phyloP scores from a whole-genome alignment of 2,113 vertebrate species.

The Madoqua kirkii region DNA sequence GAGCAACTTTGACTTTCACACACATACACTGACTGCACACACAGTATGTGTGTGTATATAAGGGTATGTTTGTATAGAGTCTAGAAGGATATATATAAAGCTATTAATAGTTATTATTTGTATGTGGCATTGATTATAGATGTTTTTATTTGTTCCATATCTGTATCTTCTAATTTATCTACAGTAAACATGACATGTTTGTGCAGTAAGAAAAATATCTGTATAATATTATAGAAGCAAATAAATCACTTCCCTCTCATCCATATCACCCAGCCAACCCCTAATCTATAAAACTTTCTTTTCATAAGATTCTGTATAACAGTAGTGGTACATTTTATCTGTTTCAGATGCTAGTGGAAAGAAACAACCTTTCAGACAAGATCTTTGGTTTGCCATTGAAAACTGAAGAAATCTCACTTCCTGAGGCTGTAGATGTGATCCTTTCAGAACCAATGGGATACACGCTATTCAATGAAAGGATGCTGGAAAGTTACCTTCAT shows the following conservation, averaged over 20 bases:
- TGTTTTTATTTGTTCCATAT: not conserved
- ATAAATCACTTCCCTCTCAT: not conserved
- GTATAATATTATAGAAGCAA: not conserved
- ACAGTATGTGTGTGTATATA: not conserved
- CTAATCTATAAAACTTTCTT: not conserved
- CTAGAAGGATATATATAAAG: not conserved
- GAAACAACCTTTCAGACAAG: conserved; percentile 82
- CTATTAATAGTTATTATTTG: not conserved
- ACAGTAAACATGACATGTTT: not conserved
- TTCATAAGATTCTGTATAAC: not conserved
- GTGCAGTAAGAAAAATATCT: not conserved
- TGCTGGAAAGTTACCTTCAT: conserved; percentile 84
- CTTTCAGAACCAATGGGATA: conserved; percentile 87
- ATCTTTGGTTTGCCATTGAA: conserved; percentile 82
- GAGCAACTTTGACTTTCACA: not conserved
- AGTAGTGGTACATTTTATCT: not conserved
- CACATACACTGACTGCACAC: not conserved
- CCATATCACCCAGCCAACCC: not conserved
- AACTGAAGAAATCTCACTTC: conserved; percentile 82
- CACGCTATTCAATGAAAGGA: conserved; percentile 85
- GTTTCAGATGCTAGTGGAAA: conserved; percentile 82
- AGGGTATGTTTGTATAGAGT: not conserved
- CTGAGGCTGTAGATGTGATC: conserved; percentile 83
- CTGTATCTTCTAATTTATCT: not conserved
- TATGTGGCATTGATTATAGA: not conserved